These are phyloP conservation scores for Muscicapa adusta DNA, from an alignment of 2,113 vertebrate genomes.

Conservation along the genomic window DNA sequence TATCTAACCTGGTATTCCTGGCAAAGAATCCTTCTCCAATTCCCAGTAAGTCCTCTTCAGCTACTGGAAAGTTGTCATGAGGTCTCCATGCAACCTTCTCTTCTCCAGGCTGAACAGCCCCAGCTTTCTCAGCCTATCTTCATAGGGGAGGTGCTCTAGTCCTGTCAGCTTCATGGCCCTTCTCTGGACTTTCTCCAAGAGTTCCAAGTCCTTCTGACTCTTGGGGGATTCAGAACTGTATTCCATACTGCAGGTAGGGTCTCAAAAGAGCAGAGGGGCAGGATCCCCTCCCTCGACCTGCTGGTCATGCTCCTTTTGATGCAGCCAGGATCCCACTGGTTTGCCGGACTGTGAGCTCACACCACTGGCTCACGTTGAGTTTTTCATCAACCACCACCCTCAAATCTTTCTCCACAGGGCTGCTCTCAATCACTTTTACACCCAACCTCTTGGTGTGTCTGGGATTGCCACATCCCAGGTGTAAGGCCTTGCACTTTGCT, in stretches of 20 bases:
- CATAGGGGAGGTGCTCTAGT: too few species aligned
- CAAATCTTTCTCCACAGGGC: not conserved
- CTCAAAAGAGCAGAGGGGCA: not conserved
- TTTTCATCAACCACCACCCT: not conserved
- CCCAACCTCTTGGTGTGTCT: not conserved
- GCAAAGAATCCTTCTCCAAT: not conserved
- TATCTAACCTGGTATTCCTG: not conserved
- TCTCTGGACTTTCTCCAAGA: not conserved
- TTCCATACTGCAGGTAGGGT: not conserved
- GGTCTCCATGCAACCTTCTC: not conserved
- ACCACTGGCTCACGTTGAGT: fast-evolving
- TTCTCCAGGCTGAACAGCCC: not conserved
- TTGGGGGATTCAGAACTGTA: not conserved
- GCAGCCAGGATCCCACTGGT: not conserved
- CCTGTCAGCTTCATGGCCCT: not conserved
- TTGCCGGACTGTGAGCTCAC: not conserved
- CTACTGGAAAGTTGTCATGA: not conserved
- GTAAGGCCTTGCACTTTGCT: not conserved
- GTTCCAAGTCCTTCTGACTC: not conserved
- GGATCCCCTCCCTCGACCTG: fast-evolving
- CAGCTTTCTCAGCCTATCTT: not conserved
- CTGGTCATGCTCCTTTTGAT: fast-evolving
- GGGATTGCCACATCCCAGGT: not conserved
- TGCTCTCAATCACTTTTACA: not conserved
- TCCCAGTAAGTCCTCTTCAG: not conserved